phyloP scores from a whole-genome alignment of 2,888 invertebrate species.

The Phyllotreta cruciferae region DNA sequence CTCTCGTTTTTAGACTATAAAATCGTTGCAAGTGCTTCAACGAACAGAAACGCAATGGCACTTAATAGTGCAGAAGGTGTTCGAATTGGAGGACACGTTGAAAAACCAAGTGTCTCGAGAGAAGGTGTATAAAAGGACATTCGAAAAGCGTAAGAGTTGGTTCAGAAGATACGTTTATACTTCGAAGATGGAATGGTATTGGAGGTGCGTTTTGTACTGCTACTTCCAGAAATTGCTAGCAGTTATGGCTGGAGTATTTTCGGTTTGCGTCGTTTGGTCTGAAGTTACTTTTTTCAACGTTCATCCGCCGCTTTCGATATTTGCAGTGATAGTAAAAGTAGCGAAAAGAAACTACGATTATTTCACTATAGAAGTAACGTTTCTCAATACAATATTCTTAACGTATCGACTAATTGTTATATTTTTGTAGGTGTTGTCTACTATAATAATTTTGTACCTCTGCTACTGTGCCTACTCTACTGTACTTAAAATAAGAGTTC shows the following conservation, averaged over 20 bases:
- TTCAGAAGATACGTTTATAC: constrained; percentile 68
- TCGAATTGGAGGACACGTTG: constrained; percentile 87
- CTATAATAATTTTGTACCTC: constrained; percentile 90
- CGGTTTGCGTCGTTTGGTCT: constrained; percentile 96
- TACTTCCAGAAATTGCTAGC: constrained; percentile 79
- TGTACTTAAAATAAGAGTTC: constrained; percentile 92
- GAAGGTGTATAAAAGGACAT: constrained; percentile 71
- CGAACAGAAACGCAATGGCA: constrained; percentile 95
- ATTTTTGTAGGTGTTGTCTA: constrained; percentile 80
- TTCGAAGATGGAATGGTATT: constrained; percentile 92
- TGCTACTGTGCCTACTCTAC: constrained; percentile 99
- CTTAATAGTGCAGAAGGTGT: constrained; percentile 79
- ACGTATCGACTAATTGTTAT: neutral
- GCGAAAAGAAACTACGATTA: constrained; percentile 88
- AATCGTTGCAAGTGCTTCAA: constrained; percentile 89
- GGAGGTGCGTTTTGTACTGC: constrained; percentile 85
- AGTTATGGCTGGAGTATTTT: constrained; percentile 77
- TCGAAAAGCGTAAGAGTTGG: constrained; percentile 69
- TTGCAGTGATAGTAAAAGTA: constrained; percentile 90
- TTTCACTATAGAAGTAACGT: constrained; percentile 86
- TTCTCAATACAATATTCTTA: neutral
- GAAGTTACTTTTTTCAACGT: constrained; percentile 98
- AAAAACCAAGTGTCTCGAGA: constrained; percentile 74
- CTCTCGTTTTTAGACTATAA: constrained; percentile 70
- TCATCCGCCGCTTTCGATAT: constrained; percentile 90